Base-by-base conservation (phyloP, 1,140 invertebrate genomes). In the Sminthurides bifidus region DNA sequence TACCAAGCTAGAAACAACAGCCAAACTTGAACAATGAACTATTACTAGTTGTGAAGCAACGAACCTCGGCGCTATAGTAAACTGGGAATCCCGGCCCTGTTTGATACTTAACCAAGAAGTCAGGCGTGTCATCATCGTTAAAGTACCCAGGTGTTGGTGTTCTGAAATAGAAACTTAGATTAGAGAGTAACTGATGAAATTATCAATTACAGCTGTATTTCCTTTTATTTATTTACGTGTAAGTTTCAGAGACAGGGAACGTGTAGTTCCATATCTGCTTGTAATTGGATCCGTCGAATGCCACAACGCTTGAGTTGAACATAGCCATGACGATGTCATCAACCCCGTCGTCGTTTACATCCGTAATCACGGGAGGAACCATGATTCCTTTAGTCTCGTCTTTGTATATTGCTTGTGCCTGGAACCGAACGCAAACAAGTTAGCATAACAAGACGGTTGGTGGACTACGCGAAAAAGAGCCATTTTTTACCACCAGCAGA, bases 71-170 rank as follows among this genome's bases (percentile, higher is more conserved):
- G 63, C 84, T 82, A 69, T 85, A 86, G 68, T 85, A 86, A 0
- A 82, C 72, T 1, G 84, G 82, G 69, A 80, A 86, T 8, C 79
- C 82, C 1, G 81, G 79, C 1, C 83, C 84, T 56, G 77, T 77
- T 65, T 85, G 79, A 66, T 84, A 85, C 65, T 86, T 84, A 0
- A 91, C 76, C 70, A 89, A 76, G 63, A 91, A 85, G 66, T 90
- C 87, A 0, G 85, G 85, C n/a, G 84, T 71, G 55, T 80, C 73
- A 67, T 90, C 87, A 59, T 80, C 77, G 67, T 89, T 85, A 61
- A 85, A 91, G 69, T 81, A 87, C 5, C 83, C 85, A 19, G 84
- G 83, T 24, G 84, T 80, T 30, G 86, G 85, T 58, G 83, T 79
- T 65, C 84, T 86, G 61, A 74, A 72, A 68, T 58, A 8, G 15